phyloP scores from a whole-genome alignment of 2,888 invertebrate genomes.

The Drosophila cognata region DNA sequence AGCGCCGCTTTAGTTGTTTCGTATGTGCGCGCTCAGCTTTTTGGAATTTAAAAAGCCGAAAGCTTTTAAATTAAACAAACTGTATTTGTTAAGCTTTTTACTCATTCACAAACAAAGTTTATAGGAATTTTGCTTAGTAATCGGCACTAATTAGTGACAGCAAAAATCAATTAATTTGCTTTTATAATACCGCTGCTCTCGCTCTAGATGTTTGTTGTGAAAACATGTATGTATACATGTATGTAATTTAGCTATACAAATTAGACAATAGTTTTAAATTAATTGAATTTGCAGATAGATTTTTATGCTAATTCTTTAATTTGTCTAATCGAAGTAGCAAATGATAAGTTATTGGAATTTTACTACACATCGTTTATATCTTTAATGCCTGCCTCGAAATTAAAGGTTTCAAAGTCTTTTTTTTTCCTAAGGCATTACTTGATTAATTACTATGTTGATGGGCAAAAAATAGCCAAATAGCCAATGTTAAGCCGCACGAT shows the following conservation, averaged over 20 bases:
- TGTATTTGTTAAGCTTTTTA: conserved; percentile 24
- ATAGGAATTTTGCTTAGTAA: conserved; percentile 28
- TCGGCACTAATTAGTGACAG: conserved; percentile 35
- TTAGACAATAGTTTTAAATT: background rate
- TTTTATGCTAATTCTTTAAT: conserved; percentile 26
- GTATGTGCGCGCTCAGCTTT: conserved; percentile 33
- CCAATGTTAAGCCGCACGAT: conserved; percentile 13
- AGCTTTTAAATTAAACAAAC: background rate
- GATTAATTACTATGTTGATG: conserved; percentile 35
- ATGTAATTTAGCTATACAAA: background rate
- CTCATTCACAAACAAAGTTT: conserved; percentile 5
- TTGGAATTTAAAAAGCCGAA: background rate
- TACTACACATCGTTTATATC: conserved; percentile 11
- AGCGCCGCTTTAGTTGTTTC: background rate
- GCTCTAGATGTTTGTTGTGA: conserved; percentile 22
- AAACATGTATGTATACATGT: conserved; percentile 7
- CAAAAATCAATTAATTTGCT: conserved; percentile 39
- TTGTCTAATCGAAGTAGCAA: background rate
- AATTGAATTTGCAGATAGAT: background rate
- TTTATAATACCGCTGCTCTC: conserved; percentile 33
- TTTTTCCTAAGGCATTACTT: conserved; percentile 29
- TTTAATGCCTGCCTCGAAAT: conserved; percentile 21
- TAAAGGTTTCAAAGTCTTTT: conserved; percentile 6
- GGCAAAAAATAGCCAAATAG: conserved; percentile 24
- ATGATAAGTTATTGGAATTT: conserved; percentile 18